Conservation (phyloP, 2,113 vertebrate genomes). For the Hemicordylus capensis region DNA sequence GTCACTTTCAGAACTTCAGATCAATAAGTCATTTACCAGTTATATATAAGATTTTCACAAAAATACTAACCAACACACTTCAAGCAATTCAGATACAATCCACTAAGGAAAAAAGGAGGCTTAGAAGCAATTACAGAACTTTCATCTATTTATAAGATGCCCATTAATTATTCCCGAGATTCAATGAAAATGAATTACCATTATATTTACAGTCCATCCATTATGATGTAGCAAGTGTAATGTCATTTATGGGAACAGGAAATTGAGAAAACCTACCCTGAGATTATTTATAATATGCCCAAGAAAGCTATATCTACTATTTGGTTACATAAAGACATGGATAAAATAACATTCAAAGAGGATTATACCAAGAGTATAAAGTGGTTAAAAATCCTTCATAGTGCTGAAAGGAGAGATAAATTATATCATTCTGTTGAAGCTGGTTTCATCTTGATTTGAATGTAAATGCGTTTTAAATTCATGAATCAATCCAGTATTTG, state of each 20-base stretch:
- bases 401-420: neutral
- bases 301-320: neutral
- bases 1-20: conserved; percentile 32
- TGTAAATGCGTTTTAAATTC: neutral
- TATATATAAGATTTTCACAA: conserved; percentile 33
- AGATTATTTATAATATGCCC: neutral
- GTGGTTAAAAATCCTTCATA: neutral
- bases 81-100: conserved; percentile 26
- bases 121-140: conserved; percentile 32
- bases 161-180: conserved; percentile 22
- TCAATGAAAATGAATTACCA: conserved; percentile 11
- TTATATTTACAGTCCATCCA: conserved; percentile 17
- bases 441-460: neutral
- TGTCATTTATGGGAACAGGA: conserved; percentile 10
- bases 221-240: conserved; percentile 3
- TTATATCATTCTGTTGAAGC: neutral
- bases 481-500: neutral
- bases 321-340: neutral
- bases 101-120: conserved; percentile 20
- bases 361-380: neutral
- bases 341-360: neutral
- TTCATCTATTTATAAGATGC: conserved; percentile 19
- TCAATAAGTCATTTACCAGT: conserved; percentile 41
- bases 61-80: conserved; percentile 13
- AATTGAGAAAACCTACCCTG: neutral